Conservation (phyloP, 2,888 invertebrate genomes). For the Acrocera orbiculus region DNA sequence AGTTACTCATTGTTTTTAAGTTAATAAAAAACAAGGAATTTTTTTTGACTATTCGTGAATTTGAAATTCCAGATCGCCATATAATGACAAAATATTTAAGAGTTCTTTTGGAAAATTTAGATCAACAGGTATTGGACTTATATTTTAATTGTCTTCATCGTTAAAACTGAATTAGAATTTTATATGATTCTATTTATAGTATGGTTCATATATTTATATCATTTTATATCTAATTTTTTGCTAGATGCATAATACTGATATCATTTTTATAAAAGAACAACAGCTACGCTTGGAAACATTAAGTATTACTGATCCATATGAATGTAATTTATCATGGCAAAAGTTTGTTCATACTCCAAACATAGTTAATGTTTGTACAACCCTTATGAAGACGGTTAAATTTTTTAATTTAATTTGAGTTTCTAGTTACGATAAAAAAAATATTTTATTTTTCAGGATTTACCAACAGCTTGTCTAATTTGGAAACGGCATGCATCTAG, state of each 20-base stretch:
- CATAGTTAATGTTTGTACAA: conserved; percentile 21
- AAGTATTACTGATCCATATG: conserved; percentile 28
- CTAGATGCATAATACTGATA: conserved; percentile 14
- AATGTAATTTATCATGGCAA: conserved; percentile 28
- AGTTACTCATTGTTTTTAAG: conserved; percentile 18
- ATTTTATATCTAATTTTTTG: background rate
- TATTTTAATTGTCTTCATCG: too few relatives aligned
- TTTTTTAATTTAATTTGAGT: background rate
- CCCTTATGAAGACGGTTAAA: conserved; percentile 18
- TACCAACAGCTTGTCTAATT: conserved; percentile 25
- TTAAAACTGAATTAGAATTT: background rate
- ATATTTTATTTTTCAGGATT: conserved; percentile 15
- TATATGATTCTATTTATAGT: background rate
- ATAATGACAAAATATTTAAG: conserved; percentile 20
- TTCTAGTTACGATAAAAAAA: background rate
- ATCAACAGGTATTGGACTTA: conserved; percentile 10
- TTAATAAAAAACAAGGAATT: conserved; percentile 24
- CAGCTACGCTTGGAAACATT: conserved; percentile 26
- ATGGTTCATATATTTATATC: background rate
- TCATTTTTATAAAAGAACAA: conserved; percentile 26
- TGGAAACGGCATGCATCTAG: conserved; percentile 28
- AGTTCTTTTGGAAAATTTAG: conserved; percentile 22
- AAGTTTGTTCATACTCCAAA: conserved; percentile 28
- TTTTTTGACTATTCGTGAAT: conserved; percentile 21
- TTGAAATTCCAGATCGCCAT: conserved; percentile 22